Base-by-base conservation (phyloP, 2,113 vertebrate genomes). In the Brachirus orientalis region DNA sequence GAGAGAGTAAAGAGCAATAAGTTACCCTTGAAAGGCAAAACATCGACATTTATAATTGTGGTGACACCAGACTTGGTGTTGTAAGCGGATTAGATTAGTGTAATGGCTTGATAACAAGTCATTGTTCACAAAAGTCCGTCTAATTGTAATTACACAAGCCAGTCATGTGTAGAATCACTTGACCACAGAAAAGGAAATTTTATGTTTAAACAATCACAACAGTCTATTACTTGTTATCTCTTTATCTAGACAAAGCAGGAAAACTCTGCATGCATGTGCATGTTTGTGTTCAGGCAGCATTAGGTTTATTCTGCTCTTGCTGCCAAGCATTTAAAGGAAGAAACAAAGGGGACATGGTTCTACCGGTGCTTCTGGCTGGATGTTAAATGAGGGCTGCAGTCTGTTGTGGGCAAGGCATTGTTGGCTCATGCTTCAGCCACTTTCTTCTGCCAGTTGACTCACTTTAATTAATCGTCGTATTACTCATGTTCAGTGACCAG, bases 91-190 rank as follows among this genome's bases (percentile, higher is more conserved):
- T 38, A 8, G 8, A 11, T 46, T 19, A 45, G 8, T 17, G 17
- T 47, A 3, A 3, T 3, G 44, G 5, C 17, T 28, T 28, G 28
- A 28, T 28, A 28, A 28, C n/a, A n/a, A n/a, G n/a, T n/a, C n/a
- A n/a, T n/a, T 45, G 7, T 45, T 16, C 44, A 17, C 44, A 58
- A 53, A 63, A 53, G 1, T 10, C n/a, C n/a, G 28, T 28, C 28
- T 28, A 28, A 28, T 4, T 28, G 28, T 50, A 56, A 53, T 82
- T 55, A 13, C 14, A 11, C 8, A 11, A 19, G 19, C 14, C 45
- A 33, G 40, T 56, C 46, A 12, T 14, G 2, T 37, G 53, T 57
- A 22, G 17, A 77, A 59, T 61, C 45, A 43, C 51, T 54, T 77
- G 19, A 71, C 33, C 8, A 18, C 16, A 60, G 43, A 40, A 1